phyloP scores from a whole-genome alignment of 2,113 vertebrate species.

The Lonchura striata region DNA sequence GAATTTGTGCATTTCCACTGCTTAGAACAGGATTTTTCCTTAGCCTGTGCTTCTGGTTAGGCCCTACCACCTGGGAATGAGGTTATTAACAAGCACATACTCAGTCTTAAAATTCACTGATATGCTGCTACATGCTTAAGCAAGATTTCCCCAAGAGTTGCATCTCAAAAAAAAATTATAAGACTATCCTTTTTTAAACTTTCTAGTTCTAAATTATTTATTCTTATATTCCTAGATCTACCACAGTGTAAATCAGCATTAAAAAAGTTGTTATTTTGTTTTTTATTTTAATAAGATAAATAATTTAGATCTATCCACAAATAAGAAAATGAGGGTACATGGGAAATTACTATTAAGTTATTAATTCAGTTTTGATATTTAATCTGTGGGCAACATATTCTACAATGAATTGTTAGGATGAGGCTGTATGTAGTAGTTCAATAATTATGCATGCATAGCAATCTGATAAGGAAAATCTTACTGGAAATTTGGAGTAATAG shows the following conservation, averaged over 20 bases:
- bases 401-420: not conserved
- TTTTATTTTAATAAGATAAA: not conserved
- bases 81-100: not conserved
- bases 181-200: accelerated
- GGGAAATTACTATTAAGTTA: not conserved
- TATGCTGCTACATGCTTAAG: not conserved
- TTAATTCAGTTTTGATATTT: not conserved
- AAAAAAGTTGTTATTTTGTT: accelerated
- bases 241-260: not conserved
- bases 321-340: not conserved
- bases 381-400: not conserved
- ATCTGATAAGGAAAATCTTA: not conserved
- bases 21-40: not conserved
- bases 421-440: not conserved
- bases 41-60: not conserved
- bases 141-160: not conserved
- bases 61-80: not conserved
- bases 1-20: not conserved
- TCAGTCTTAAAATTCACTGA: not conserved
- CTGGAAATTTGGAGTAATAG: not conserved
- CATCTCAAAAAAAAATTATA: not conserved
- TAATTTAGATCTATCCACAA: not conserved
- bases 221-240: not conserved
- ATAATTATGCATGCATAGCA: not conserved
- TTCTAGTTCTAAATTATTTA: not conserved